Evolutionary conservation across 1,140 invertebrate genomes (phyloP).

Genomic region (Eriocheir sinensis): DNA sequence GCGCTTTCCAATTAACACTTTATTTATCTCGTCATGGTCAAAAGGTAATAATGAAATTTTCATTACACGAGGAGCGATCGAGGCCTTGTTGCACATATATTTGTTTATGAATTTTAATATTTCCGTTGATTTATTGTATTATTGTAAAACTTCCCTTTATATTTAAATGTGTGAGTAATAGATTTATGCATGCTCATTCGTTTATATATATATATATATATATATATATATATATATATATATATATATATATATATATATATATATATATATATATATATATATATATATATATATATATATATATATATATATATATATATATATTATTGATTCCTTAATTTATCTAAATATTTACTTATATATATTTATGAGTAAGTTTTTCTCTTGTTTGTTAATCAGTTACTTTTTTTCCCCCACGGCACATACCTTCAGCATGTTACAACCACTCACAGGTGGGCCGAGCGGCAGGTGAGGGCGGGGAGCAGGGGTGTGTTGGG

Average conservation of each 20-base stretch:
- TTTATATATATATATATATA: slow-evolving; percentile 50
- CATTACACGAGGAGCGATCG: no score
- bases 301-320: slow-evolving; percentile 50
- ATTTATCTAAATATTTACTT: slow-evolving; percentile 36
- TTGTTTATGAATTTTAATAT: no score
- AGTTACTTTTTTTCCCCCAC: background rate
- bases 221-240: slow-evolving; percentile 37
- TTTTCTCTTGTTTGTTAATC: background rate
- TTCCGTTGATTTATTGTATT: no score
- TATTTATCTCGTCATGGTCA: no score
- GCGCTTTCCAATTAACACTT: no score
- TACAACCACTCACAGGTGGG: background rate
- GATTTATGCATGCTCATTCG: background rate
- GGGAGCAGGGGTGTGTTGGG: background rate
- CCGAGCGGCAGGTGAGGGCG: no score
- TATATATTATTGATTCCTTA: background rate
- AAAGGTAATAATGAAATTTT: no score
- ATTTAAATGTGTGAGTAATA: background rate
- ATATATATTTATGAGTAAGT: slow-evolving; percentile 37
- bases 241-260: background rate
- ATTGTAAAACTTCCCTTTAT: no score
- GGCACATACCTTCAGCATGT: background rate
- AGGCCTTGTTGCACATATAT: no score
- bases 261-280: background rate
- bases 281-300: slow-evolving; percentile 37